These are phyloP conservation scores for Aviceda subcristata DNA, from an alignment of 2,113 vertebrate genomes.

Conservation along the genomic window DNA sequence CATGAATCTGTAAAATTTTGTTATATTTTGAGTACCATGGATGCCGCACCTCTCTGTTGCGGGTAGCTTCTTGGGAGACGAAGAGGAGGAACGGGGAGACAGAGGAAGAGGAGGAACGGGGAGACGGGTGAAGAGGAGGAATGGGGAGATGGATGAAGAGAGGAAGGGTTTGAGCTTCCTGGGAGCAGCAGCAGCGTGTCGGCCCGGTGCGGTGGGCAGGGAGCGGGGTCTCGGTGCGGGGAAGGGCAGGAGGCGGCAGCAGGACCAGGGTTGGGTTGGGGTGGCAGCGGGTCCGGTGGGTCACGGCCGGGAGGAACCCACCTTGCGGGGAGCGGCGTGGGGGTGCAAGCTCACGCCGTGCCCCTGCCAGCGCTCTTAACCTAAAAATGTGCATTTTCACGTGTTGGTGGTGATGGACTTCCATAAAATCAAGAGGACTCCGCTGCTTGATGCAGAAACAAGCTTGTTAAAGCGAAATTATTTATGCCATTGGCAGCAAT, in stretches of 20 bases:
- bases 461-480: neutral
- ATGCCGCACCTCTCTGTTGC: neutral
- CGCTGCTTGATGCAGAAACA: neutral
- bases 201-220: neutral
- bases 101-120: neutral
- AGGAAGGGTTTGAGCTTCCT: neutral
- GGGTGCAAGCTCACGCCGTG: neutral
- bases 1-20: neutral
- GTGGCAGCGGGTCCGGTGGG: neutral
- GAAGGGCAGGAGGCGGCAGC: neutral
- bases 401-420: neutral
- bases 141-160: neutral
- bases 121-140: neutral
- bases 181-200: neutral
- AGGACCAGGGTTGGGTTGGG: neutral
- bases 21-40: neutral
- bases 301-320: accelerated
- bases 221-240: accelerated
- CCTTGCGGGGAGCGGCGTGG: accelerated
- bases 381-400: neutral
- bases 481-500: neutral
- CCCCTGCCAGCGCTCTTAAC: neutral
- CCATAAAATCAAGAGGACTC: neutral
- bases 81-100: neutral
- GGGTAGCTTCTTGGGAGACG: neutral